Percentiles rank a stretch among this genome's conserved stretches.
phyloP scores from a whole-genome alignment of 1,140 invertebrate species.

The Lamellibrachia luymesi region DNA sequence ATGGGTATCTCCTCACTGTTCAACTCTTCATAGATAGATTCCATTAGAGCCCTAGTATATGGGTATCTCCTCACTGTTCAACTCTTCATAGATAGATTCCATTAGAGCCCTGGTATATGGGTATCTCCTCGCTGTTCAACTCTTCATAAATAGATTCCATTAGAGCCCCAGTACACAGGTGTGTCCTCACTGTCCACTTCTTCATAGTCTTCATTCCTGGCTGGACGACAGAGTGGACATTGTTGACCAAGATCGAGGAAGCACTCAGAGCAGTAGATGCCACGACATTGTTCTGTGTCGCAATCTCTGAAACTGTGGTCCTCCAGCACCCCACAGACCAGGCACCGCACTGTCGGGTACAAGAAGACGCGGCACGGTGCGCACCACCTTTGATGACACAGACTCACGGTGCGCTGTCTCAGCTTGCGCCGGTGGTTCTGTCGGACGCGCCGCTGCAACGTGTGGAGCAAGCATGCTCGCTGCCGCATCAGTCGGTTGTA shows the following conservation, averaged over 20 bases:
- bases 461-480: slow-evolving; percentile 16
- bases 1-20: too few species aligned
- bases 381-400: slow-evolving; percentile 18
- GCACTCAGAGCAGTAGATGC: slow-evolving; percentile 24
- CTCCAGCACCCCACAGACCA: slow-evolving; percentile 17
- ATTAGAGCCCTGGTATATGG: too few species aligned
- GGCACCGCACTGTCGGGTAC: slow-evolving; percentile 10
- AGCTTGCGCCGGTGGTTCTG: slow-evolving; percentile 15
- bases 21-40: too few species aligned
- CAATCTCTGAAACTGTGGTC: slow-evolving; percentile 25
- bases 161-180: slow-evolving; percentile 19
- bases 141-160: slow-evolving; percentile 9
- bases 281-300: slow-evolving; percentile 24
- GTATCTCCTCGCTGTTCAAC: too few species aligned
- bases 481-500: slow-evolving; percentile 23
- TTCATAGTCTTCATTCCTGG: slow-evolving; percentile 17
- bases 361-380: slow-evolving; percentile 20
- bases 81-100: too few species aligned
- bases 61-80: too few species aligned
- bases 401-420: background rate
- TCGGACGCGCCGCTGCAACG: slow-evolving; percentile 15
- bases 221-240: slow-evolving; percentile 26
- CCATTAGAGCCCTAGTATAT: too few species aligned
- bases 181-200: slow-evolving; percentile 19
- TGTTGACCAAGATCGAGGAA: slow-evolving; percentile 23